Conservation (phyloP, 2,888 invertebrate genomes). For the Aquatica leii region DNA sequence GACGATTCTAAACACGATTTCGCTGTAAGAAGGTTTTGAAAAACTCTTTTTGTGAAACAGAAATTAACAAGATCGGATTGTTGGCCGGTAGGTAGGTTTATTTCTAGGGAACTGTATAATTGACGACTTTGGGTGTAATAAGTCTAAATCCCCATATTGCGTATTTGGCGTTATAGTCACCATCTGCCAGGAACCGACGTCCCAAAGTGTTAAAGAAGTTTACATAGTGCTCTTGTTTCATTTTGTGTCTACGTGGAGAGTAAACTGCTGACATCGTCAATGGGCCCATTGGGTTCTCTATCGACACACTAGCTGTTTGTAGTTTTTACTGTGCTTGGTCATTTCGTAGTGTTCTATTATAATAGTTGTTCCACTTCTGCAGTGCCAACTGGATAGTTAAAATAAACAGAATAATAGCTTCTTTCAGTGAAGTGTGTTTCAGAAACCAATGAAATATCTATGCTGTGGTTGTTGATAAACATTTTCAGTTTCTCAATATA, state of each 20-base stretch:
- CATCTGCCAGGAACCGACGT: slow-evolving; percentile 12
- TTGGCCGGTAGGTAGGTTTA: slow-evolving; percentile 38
- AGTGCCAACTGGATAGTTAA: slow-evolving; percentile 28
- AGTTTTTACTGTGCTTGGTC: slow-evolving; percentile 11
- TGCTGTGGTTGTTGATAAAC: slow-evolving; percentile 25
- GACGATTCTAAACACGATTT: slow-evolving; percentile 36
- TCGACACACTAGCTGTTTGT: slow-evolving; percentile 21
- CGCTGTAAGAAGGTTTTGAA: slow-evolving; percentile 7
- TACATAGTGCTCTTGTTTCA: not conserved
- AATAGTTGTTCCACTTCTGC: slow-evolving; percentile 27
- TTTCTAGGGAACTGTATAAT: slow-evolving; percentile 11
- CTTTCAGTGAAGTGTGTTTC: slow-evolving; percentile 35
- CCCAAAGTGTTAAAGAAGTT: slow-evolving; percentile 19
- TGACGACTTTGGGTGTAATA: slow-evolving; percentile 16
- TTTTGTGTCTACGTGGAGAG: no score
- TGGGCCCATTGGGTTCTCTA: not conserved
- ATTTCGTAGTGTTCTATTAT: slow-evolving; percentile 17
- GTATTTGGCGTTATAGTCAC: slow-evolving; percentile 17
- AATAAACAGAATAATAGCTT: slow-evolving; percentile 24
- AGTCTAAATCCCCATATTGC: slow-evolving; percentile 17
- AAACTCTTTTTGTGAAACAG: slow-evolving; percentile 27
- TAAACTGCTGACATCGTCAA: no score
- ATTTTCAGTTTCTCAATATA: slow-evolving; percentile 29
- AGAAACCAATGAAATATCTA: slow-evolving; percentile 31
- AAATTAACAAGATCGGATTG: slow-evolving; percentile 40